A percentile compares a stretch with the other conserved stretches of the same genome.
phyloP scores from a whole-genome alignment of 2,797 vertebrate species.

The Mormyrus proboscirostris region DNA sequence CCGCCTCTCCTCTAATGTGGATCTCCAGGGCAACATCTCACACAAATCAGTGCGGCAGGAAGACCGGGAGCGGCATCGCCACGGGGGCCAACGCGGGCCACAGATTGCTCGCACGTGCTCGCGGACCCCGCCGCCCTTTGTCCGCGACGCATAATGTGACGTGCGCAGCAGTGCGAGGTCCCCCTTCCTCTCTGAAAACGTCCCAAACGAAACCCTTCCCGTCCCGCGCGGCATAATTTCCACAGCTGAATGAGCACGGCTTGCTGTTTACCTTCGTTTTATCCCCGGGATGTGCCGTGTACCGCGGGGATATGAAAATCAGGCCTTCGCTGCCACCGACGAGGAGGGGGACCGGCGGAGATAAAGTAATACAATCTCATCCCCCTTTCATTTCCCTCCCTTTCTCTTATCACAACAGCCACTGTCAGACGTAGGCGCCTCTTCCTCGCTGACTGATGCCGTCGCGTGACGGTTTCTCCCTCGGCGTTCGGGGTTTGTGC shows the following conservation, averaged over 20 bases:
- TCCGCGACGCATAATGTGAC: not conserved
- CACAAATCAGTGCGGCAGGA: not conserved
- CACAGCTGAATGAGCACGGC: not conserved
- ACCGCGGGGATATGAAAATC: slow-evolving; percentile 40
- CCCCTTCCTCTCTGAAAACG: not conserved
- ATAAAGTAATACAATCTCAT: slow-evolving; percentile 44
- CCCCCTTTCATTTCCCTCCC: slow-evolving; percentile 40
- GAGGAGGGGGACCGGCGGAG: slow-evolving; percentile 36
- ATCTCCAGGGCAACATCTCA: slow-evolving; percentile 9
- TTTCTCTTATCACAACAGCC: slow-evolving; percentile 40
- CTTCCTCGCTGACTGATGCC: slow-evolving; percentile 38
- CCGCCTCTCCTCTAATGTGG: not conserved
- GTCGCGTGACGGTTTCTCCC: not conserved
- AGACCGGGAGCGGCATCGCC: not conserved
- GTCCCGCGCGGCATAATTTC: not conserved
- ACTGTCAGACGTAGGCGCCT: slow-evolving; percentile 37
- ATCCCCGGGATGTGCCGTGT: slow-evolving; percentile 11
- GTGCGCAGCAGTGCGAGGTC: not conserved
- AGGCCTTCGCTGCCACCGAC: slow-evolving; percentile 12
- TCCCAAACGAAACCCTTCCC: not conserved
- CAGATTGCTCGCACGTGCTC: not conserved
- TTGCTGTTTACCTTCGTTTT: not conserved
- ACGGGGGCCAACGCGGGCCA: not conserved
- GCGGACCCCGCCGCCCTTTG: not conserved
- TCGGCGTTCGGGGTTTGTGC: slow-evolving; percentile 17